Percentiles rank a stretch among this genome's conserved stretches.
Evolutionary conservation across 2,888 invertebrate genomes (phyloP).

Genomic region (Archips xylosteana): DNA sequence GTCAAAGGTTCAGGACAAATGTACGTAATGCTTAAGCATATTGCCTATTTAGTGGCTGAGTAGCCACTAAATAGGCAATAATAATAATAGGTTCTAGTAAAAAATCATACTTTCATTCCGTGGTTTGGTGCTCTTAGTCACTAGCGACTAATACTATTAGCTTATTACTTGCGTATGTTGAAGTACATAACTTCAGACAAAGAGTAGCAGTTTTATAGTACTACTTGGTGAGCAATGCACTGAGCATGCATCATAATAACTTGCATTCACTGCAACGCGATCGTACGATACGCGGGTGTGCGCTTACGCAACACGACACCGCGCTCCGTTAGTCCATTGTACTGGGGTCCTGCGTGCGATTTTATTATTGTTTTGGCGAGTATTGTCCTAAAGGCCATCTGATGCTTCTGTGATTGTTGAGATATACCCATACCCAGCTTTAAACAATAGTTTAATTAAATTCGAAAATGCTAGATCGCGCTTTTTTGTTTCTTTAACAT

Average conservation of each 20-base stretch:
- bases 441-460: slow-evolving; percentile 2
- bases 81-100: too few species aligned
- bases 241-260: slow-evolving; percentile 17
- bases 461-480: background rate
- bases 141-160: too few species aligned
- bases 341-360: slow-evolving; percentile 15
- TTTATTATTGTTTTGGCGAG: slow-evolving; percentile 22
- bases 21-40: too few species aligned
- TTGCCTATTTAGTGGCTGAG: too few species aligned
- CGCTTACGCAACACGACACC: slow-evolving; percentile 20
- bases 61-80: too few species aligned
- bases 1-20: too few species aligned
- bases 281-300: slow-evolving; percentile 14
- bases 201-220: too few species aligned
- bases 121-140: too few species aligned
- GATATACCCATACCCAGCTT: background rate
- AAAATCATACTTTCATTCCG: too few species aligned
- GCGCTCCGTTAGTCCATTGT: slow-evolving; percentile 11
- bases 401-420: background rate
- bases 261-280: slow-evolving; percentile 28
- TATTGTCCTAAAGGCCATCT: slow-evolving; percentile 15
- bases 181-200: too few species aligned
- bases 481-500: background rate
- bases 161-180: too few species aligned
- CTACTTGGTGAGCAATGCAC: too few species aligned